A percentile compares a stretch with the other conserved stretches of the same genome.
phyloP scores from a whole-genome alignment of 37 sponge, comb jelly and placozoan genomes.

The Mnemiopsis leidyi region DNA sequence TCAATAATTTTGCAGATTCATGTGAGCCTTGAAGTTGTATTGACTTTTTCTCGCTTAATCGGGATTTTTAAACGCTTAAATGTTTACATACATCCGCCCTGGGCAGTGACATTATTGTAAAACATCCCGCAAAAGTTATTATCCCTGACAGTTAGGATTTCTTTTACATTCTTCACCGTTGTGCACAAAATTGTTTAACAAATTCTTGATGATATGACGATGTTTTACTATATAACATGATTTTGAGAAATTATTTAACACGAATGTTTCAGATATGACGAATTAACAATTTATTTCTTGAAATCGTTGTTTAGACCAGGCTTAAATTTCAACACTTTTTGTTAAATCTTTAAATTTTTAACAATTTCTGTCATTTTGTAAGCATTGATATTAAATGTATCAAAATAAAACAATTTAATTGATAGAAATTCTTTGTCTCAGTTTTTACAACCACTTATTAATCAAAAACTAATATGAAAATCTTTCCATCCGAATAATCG shows the following conservation, averaged over 20 bases:
- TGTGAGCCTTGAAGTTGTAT: too few species aligned
- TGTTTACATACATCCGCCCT: neutral
- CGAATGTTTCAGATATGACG: neutral
- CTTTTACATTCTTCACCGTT: too few species aligned
- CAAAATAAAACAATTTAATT: neutral
- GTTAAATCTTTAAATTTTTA: neutral
- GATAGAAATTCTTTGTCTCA: neutral
- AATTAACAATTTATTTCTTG: neutral
- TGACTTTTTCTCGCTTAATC: too few species aligned
- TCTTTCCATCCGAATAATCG: too few species aligned
- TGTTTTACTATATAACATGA: too few species aligned
- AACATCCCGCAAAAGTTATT: too few species aligned
- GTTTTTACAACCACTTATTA: neutral
- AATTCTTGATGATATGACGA: too few species aligned
- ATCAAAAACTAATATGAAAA: too few species aligned
- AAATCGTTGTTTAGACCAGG: neutral
- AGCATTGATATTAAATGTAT: neutral
- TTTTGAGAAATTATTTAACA: neutral
- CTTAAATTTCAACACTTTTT: too few species aligned
- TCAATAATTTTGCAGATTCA: too few species aligned
- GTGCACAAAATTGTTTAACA: too few species aligned
- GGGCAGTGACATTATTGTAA: neutral
- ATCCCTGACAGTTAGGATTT: too few species aligned
- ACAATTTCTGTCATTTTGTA: neutral
- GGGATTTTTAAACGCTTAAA: neutral